Evolutionary conservation across 2,113 vertebrate genomes (phyloP).

Genomic region (Pithys albifrons): DNA sequence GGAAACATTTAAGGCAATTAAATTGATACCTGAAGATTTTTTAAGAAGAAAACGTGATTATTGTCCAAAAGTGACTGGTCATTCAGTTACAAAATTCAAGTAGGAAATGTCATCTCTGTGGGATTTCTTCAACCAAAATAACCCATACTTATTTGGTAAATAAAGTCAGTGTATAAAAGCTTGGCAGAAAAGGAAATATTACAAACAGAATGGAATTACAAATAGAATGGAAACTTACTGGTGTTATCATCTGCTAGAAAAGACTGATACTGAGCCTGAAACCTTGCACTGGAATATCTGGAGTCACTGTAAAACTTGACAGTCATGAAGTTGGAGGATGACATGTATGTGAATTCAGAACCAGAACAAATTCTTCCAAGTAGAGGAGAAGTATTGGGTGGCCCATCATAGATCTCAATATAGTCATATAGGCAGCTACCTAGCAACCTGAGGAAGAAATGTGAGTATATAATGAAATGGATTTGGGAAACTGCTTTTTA

Average conservation of each 20-base stretch:
- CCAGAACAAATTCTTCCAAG: constrained; percentile 64
- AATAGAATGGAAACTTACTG: constrained; percentile 45
- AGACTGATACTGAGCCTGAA: constrained; percentile 51
- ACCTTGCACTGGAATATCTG: constrained; percentile 1
- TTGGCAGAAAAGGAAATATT: neutral
- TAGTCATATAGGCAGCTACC: constrained; percentile 52
- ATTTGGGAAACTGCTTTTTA: neutral
- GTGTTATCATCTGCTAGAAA: constrained; percentile 18
- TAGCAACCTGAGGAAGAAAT: constrained; percentile 54
- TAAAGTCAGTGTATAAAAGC: neutral
- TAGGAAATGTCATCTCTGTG: neutral
- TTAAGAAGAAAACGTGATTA: neutral
- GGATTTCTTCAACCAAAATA: neutral
- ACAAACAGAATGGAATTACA: neutral
- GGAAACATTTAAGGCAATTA: neutral
- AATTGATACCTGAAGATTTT: neutral
- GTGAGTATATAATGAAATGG: neutral
- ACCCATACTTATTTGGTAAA: neutral
- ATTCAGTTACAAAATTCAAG: neutral
- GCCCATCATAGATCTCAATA: constrained; percentile 73
- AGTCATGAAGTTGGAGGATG: constrained; percentile 72
- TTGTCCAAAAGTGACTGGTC: neutral
- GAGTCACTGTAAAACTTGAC: constrained; percentile 62
- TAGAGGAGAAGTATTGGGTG: constrained; percentile 43
- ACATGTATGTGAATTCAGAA: neutral